Percentiles rank a stretch among this genome's conserved stretches.
These are phyloP conservation scores for Plagodis pulveraria DNA, from an alignment of 2,888 invertebrate species.

Conservation along the genomic window DNA sequence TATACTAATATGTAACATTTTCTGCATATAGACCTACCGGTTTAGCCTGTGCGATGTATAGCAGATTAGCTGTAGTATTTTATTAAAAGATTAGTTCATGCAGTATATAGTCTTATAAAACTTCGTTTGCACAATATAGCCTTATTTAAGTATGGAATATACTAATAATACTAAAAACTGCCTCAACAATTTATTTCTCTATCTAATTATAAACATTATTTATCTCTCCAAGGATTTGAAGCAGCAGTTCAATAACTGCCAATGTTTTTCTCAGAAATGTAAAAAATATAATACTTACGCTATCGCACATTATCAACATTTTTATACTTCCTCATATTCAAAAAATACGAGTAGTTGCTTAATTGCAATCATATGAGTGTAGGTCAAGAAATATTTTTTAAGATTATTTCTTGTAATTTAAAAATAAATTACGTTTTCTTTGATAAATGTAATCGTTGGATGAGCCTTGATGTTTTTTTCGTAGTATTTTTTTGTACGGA, in stretches of 20 bases:
- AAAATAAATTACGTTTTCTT: slow-evolving; percentile 2
- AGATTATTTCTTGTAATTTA: neutral
- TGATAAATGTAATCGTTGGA: slow-evolving; percentile 2
- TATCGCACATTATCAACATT: neutral
- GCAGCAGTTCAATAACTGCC: slow-evolving; percentile 1
- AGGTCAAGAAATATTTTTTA: slow-evolving; percentile 13
- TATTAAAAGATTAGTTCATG: too few relatives aligned
- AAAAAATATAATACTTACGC: neutral
- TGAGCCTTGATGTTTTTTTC: slow-evolving; percentile 31
- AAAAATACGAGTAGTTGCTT: slow-evolving; percentile 3
- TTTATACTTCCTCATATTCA: slow-evolving; percentile 5
- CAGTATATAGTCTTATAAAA: too few relatives aligned
- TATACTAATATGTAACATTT: too few relatives aligned
- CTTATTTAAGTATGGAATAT: too few relatives aligned
- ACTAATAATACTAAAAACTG: too few relatives aligned
- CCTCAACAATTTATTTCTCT: too few relatives aligned
- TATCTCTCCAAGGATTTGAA: neutral
- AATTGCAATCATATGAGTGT: slow-evolving; percentile 7
- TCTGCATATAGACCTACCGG: too few relatives aligned
- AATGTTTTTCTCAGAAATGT: neutral
- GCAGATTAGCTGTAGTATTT: too few relatives aligned
- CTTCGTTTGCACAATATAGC: too few relatives aligned
- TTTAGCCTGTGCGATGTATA: too few relatives aligned
- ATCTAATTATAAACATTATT: too few relatives aligned
- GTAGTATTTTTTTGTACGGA: slow-evolving; percentile 26